Base-by-base conservation (phyloP, 2,113 vertebrate genomes). In the Danio rerio region DNA sequence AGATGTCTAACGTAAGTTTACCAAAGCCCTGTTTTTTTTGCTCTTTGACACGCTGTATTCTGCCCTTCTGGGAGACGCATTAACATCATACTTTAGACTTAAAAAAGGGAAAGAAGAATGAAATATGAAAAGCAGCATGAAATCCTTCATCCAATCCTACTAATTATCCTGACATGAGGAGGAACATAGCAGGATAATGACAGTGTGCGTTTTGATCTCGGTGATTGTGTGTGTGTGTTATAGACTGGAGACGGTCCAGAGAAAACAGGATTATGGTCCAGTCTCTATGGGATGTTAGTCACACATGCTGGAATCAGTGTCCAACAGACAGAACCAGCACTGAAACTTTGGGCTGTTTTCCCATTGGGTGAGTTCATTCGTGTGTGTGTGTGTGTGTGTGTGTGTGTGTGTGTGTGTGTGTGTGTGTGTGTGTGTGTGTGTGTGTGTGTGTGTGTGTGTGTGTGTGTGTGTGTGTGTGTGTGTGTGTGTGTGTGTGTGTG, bases 131-230 rank as follows among this genome's bases (percentile, higher is more conserved):
- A 84, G 63, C 59, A 49, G 61, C 18, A 77, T 66, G 45, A 83
- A 83, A 81, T 86, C 81, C 56, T 56, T 42, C 43, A 72, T 61
- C 65, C 79, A 65, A 68, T 77, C 78, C 78, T 50, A 66, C 63
- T 73, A 86, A 85, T 85, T 85, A 81, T 86, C 71, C 70, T 21
- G 76, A 79, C 62, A 79, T 43, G 76, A 79, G 49, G 71, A 76
- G 63, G 71, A 52, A 68, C 69, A 77, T 55, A 72, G 65, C 11
- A 61, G 50, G 70, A 70, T 45, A 81, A 56, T 63, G 50, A 45
- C 45, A 75, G 74, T 77, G 74, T 50, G 53, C 66, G 61, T 56
- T 82, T 79, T 82, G 69, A 75, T 83, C 77, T 16, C 15, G 70
- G 55, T 50, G 43, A 47, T 52, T 31, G 50, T 50, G 55, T 42